Evolutionary conservation across 2,888 invertebrate genomes (phyloP), one percentile per base, ranked within the genome.

Genomic region (Xylota sylvarum): DNA sequence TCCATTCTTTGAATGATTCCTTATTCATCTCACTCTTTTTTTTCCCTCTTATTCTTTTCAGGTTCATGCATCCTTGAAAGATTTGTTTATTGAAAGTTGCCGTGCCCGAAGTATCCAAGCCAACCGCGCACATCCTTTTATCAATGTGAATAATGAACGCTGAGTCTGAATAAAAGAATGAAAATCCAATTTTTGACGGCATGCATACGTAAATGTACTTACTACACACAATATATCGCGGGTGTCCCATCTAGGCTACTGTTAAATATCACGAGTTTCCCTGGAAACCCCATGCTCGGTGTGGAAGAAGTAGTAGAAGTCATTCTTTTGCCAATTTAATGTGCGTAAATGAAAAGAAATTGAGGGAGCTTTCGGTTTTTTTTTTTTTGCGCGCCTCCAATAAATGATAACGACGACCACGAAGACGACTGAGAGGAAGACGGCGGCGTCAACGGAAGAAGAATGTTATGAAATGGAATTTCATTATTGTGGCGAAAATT

Each of bases 21-120:
- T 52, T 81, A 80, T 67, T 77, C 70, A 84, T 64, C 46, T 69
- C n/a, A 78, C 67, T 55, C 46, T 32, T 65, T 67, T 62, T 56
- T 27, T 48, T 30, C 48, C 48, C 55, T 78, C 48, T 77, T 62
- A 48, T 73, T 86, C 62, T 84, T 78, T 86, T 69, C 77, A 86
- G 82, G 32, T 78, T 81, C 81, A 81, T 77, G 72, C 73, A 72
- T 77, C 69, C 77, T 73, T 82, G 65, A 69, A 82, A 56, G 73
- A 82, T 73, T 86, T 82, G 72, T 78, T 86, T 64, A 73, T 86
- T 78, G 72, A 73, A 82, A 82, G 72, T 72, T 69, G 55, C 50
- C 56, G 60, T 70, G 27, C 64, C 65, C 65, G 46, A 58, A 46
- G 67, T 48, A 77, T 52, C 62, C 35, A 50, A 48, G 35, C 56